Base-by-base conservation (phyloP, 2,888 invertebrate species). In the Zeuzera pyrina region DNA sequence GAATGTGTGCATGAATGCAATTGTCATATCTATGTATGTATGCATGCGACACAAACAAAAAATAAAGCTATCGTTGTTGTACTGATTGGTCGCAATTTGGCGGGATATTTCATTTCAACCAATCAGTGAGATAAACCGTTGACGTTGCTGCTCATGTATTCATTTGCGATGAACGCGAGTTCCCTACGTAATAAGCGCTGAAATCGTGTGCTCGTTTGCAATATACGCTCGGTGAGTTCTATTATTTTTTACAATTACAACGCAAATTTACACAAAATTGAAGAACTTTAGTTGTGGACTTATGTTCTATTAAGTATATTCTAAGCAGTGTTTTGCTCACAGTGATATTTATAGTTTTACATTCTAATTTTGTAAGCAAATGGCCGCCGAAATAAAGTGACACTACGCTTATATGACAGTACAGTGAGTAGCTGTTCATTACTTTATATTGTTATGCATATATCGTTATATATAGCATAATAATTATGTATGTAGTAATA, bases 141-240 rank as follows among this genome's bases (percentile, higher is more conserved):
- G 67, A 68, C 67, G 69, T 69, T 58, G 63, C 56, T 57, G 53
- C 57, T 67, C 65, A 50, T 63, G 63, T 67, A 69, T 71, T 72
- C 68, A 67, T 41, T 67, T 71, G 58, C 60, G 65, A 60, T 54
- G 57, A 71, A 62, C 65, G 63, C 68, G 69, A 79, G 76, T 78
- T 72, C 53, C 67, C 74, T 74, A 78, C 79, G 78, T 79, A 79
- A 79, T 83, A 83, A 78, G 83, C 77, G 64, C 81, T 78, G 79
- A 79, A 83, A 81, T 83, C 78, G 83, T 83, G 78, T 81, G 77
- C 65, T 68, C 71, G 61, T 69, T 67, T 61, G 49, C 57, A 58
- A 68, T 73, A 72, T 71, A 69, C 65, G 71, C 48, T 68, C 45
- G 76, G 83, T 81, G 70, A 83, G 79, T 78, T 67, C 55, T 52